phyloP scores from a whole-genome alignment of 1,140 invertebrate genomes.

The Matsumurasca onukii region DNA sequence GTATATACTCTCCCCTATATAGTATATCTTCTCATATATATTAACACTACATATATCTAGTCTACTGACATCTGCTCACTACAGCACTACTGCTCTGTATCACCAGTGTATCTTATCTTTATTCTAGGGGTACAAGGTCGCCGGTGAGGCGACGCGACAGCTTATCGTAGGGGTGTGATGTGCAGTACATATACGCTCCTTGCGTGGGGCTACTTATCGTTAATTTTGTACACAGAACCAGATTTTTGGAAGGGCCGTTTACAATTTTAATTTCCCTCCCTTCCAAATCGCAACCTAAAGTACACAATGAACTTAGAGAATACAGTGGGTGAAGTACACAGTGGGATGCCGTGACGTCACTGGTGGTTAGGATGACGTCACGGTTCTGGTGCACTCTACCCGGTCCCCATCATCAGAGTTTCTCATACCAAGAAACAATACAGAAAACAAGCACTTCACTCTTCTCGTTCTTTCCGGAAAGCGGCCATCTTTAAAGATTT shows the following conservation, averaged over 20 bases:
- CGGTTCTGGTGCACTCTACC: constrained; percentile 25
- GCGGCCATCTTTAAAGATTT: neutral
- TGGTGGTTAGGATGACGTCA: neutral
- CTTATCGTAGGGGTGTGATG: neutral
- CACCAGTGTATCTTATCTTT: constrained; percentile 28
- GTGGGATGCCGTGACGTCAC: neutral
- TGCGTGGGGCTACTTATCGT: neutral
- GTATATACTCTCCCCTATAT: constrained; percentile 27
- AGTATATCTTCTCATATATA: constrained; percentile 30
- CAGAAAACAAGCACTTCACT: constrained; percentile 29
- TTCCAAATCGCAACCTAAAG: too few species aligned
- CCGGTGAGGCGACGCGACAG: neutral
- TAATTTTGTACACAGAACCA: constrained; percentile 20
- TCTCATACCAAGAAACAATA: constrained; percentile 35
- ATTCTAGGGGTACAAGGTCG: constrained; percentile 24
- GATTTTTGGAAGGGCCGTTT: constrained; percentile 9
- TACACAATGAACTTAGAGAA: constrained; percentile 16
- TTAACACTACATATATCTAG: constrained; percentile 31
- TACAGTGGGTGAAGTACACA: neutral
- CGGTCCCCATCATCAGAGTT: constrained; percentile 38
- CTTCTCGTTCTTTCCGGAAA: constrained; percentile 2
- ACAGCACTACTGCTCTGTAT: constrained; percentile 27
- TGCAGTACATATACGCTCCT: constrained; percentile 21
- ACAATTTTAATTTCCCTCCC: neutral
- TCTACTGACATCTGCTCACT: constrained; percentile 28